A percentile compares a stretch with the other conserved stretches of the same genome.
These are phyloP conservation scores for Meganola albula DNA, from an alignment of 2,888 invertebrate species.

Conservation along the genomic window DNA sequence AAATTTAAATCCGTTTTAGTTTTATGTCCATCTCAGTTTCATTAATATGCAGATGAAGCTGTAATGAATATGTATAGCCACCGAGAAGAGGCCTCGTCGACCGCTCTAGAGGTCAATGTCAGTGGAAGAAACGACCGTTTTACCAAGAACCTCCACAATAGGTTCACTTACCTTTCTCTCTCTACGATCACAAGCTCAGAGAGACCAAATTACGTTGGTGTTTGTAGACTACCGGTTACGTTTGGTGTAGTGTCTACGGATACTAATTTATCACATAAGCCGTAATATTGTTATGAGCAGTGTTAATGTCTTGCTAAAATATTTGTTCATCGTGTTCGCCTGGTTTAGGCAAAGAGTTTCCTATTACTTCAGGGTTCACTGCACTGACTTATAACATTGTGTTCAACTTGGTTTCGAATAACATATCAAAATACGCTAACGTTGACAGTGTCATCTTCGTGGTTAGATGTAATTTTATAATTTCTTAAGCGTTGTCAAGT, in stretches of 20 bases:
- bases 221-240: slow-evolving; percentile 46
- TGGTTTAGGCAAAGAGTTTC: slow-evolving; percentile 4
- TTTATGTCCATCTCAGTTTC: slow-evolving; percentile 42
- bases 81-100: slow-evolving; percentile 54
- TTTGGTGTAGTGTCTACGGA: slow-evolving; percentile 23
- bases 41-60: slow-evolving; percentile 59
- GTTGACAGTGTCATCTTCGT: no score
- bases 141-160: slow-evolving; percentile 35
- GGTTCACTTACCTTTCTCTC: slow-evolving; percentile 37
- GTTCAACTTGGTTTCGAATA: no score
- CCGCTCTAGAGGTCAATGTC: slow-evolving; percentile 68
- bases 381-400: no score
- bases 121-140: slow-evolving; percentile 44
- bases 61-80: slow-evolving; percentile 58
- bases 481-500: no score
- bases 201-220: slow-evolving; percentile 37
- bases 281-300: slow-evolving; percentile 27
- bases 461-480: no score
- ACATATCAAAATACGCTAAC: no score
- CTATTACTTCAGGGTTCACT: neutral
- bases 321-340: slow-evolving; percentile 13
- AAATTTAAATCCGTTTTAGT: slow-evolving; percentile 33
- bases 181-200: slow-evolving; percentile 26
- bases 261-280: slow-evolving; percentile 28
- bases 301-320: slow-evolving; percentile 27